Evolutionary conservation across 2,888 invertebrate genomes (phyloP), one percentile per base, ranked within the genome.

Genomic region (Lepidonotus clava): DNA sequence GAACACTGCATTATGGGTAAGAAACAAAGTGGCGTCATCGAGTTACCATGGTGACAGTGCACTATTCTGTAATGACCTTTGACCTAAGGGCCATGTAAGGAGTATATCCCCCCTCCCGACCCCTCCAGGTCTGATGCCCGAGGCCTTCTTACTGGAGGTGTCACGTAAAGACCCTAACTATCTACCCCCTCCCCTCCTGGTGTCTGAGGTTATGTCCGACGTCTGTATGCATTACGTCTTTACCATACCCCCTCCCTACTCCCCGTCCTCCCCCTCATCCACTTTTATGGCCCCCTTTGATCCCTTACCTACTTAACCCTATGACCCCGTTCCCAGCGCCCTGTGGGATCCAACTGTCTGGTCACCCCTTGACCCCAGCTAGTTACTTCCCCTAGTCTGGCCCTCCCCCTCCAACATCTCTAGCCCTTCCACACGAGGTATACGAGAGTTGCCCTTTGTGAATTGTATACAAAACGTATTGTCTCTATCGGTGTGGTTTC

Each of bases 331-430:
- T 80, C 80, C 80, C 80, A 46, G 11, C 46, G 32, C 41, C 80
- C 80, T 80, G 41, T 32, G 28, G 80, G 80, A 80, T 80, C 80
- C 80, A 80, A 80, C 80, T 56, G 80, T 80, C 80, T 80, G 80
- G 80, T 80, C 80, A 80, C 80, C 80, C 28, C 41, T 41, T 80
- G 80, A 80, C 80, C 80, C 71, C 38, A 24, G 18, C 28, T 21
- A 2, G 38, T 18, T 38, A 34, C 14, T n/a, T 0, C 71, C 71
- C 71, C 38, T 34, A 6, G 21, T 21, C 11, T 24, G 24, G n/a
- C n/a, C n/a, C n/a, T n/a, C n/a, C n/a, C n/a, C n/a, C n/a, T n/a
- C n/a, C n/a, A n/a, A n/a, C n/a, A n/a, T n/a, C n/a, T n/a, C n/a
- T n/a, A n/a, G n/a, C n/a, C n/a, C n/a, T n/a, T n/a, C n/a, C n/a